Percentiles rank a stretch among this genome's conserved stretches.
These are phyloP conservation scores for Urosaurus nigricauda DNA, from an alignment of 2,797 vertebrate species.

Conservation along the genomic window DNA sequence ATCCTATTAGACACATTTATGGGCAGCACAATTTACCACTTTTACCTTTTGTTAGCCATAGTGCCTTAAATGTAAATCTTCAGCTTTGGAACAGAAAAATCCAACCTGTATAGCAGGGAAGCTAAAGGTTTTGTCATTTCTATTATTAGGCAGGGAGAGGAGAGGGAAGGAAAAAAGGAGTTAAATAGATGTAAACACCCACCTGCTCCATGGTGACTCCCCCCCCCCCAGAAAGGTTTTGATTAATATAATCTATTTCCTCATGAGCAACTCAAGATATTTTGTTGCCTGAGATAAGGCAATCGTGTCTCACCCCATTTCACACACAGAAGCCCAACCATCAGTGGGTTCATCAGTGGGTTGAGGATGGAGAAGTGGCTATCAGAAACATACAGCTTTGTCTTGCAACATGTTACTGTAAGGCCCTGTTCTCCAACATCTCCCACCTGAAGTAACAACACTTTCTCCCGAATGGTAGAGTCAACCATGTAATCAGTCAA, in stretches of 20 bases:
- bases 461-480: too few species aligned
- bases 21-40: neutral
- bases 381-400: neutral
- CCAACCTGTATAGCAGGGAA: slow-evolving; percentile 24
- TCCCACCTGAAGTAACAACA: too few species aligned
- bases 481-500: too few species aligned
- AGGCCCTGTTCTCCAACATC: too few species aligned
- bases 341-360: too few species aligned
- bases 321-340: neutral
- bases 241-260: slow-evolving; percentile 3
- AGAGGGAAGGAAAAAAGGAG: neutral
- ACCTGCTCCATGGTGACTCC: neutral
- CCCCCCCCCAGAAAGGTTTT: neutral
- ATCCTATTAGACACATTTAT: neutral
- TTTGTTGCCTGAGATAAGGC: neutral
- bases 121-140: slow-evolving; percentile 30
- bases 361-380: neutral
- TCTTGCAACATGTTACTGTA: neutral
- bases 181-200: neutral
- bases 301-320: neutral
- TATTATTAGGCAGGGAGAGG: slow-evolving; percentile 20
- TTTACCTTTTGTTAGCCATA: neutral
- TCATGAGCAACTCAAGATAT: neutral
- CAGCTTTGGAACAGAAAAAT: neutral
- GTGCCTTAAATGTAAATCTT: neutral